Conservation (phyloP, 2,113 vertebrate species). For the Talpa occidentalis region DNA sequence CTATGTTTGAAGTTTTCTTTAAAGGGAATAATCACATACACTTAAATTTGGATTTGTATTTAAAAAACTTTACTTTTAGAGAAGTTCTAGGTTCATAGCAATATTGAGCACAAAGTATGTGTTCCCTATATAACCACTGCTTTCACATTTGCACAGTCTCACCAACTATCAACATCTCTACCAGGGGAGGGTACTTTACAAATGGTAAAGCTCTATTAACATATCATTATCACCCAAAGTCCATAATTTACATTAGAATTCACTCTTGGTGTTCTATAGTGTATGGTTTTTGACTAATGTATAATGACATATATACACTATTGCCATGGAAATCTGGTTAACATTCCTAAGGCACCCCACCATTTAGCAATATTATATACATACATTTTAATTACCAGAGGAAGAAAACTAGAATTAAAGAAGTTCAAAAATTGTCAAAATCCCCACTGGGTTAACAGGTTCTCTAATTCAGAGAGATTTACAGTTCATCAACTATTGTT, state of each 20-base stretch:
- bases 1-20: not conserved
- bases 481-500: not conserved
- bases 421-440: not conserved
- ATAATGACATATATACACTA: not conserved
- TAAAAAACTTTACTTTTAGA: not conserved
- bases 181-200: too few relatives aligned
- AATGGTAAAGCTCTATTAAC: not conserved
- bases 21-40: not conserved
- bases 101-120: not conserved
- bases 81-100: not conserved
- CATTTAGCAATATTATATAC: not conserved
- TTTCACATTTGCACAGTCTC: not conserved
- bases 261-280: not conserved
- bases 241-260: not conserved
- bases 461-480: constrained; percentile 35
- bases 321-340: not conserved
- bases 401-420: not conserved
- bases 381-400: not conserved
- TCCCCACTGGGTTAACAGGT: not conserved
- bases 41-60: not conserved
- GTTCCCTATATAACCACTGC: not conserved
- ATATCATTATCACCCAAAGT: not conserved
- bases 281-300: not conserved
- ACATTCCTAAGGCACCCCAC: not conserved
- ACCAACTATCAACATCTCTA: too few relatives aligned